Percentiles rank a stretch among this genome's conserved stretches.
Conservation (phyloP, 1,140 invertebrate species). For the Drosophila yakuba region DNA sequence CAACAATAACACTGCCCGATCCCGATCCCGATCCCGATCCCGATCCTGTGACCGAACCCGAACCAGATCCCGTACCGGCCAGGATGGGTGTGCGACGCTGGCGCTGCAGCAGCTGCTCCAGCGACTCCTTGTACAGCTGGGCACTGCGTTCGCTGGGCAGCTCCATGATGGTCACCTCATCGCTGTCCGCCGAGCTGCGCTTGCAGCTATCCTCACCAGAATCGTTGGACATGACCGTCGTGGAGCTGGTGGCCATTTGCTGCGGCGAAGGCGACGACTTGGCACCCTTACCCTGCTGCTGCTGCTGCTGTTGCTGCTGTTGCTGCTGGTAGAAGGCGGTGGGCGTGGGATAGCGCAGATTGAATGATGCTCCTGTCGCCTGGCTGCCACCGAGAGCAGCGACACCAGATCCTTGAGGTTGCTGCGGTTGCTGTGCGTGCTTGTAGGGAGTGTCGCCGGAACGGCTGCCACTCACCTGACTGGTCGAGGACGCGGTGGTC, state of each 20-base stretch:
- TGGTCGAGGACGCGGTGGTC: conserved; percentile 44
- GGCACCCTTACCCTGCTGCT: conserved; percentile 45
- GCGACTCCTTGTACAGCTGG: conserved; percentile 76
- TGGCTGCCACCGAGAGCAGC: not conserved
- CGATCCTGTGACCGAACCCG: not conserved
- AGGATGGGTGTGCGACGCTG: conserved; percentile 21
- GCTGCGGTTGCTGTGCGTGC: conserved; percentile 69
- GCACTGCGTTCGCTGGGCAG: conserved; percentile 63
- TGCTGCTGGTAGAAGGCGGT: conserved; percentile 59
- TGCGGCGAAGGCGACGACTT: conserved; percentile 73
- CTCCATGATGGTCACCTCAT: conserved; percentile 74
- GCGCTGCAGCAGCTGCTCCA: conserved; percentile 76
- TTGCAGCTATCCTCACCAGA: conserved; percentile 42
- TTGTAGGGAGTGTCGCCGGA: conserved; percentile 66
- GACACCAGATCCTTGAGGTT: conserved; percentile 28
- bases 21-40: not conserved
- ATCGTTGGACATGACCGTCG: conserved; percentile 33
- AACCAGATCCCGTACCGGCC: not conserved
- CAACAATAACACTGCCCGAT: conserved; percentile 52
- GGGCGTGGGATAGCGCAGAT: conserved; percentile 64
- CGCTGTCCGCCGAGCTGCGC: conserved; percentile 53
- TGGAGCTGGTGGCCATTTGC: conserved; percentile 73
- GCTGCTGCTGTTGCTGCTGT: conserved; percentile 53
- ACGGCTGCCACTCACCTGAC: conserved; percentile 44
- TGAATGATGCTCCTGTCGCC: conserved; percentile 26